A percentile compares a stretch with the other conserved stretches of the same genome.
Evolutionary conservation across 2,797 vertebrate genomes (phyloP).

Genomic region (Peromyscus melanophrys): DNA sequence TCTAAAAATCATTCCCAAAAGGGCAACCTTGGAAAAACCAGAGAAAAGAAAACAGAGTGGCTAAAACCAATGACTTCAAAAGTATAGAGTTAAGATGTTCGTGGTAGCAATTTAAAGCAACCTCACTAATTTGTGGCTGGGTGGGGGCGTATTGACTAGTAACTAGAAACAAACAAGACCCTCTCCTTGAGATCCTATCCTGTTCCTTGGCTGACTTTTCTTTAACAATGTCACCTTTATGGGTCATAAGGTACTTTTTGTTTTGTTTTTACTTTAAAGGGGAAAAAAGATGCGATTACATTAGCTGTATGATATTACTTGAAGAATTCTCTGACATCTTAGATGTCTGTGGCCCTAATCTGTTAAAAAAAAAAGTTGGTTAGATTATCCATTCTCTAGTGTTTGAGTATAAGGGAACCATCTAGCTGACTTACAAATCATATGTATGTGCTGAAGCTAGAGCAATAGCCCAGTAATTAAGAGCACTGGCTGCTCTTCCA

Average conservation of each 20-base stretch:
- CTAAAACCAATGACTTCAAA: slow-evolving; percentile 76
- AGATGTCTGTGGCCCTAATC: background rate
- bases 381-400: background rate
- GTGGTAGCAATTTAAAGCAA: slow-evolving; percentile 70
- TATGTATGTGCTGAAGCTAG: background rate
- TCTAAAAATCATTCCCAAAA: slow-evolving; percentile 80
- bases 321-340: background rate
- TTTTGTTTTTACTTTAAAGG: background rate
- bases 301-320: background rate
- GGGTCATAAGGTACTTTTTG: background rate
- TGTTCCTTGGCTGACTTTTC: slow-evolving; percentile 18
- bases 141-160: background rate
- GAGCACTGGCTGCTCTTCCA: background rate
- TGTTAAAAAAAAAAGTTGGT: background rate
- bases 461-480: background rate
- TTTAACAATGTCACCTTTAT: slow-evolving; percentile 24
- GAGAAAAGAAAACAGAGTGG: slow-evolving; percentile 70
- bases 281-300: background rate
- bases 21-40: slow-evolving; percentile 63
- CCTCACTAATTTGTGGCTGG: slow-evolving; percentile 68
- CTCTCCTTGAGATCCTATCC: background rate
- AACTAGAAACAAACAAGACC: background rate
- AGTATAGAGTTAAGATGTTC: slow-evolving; percentile 64
- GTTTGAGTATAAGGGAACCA: background rate
- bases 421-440: background rate